These are phyloP conservation scores for Natrix natrix DNA, from an alignment of 2,797 vertebrate genomes.

Conservation along the genomic window DNA sequence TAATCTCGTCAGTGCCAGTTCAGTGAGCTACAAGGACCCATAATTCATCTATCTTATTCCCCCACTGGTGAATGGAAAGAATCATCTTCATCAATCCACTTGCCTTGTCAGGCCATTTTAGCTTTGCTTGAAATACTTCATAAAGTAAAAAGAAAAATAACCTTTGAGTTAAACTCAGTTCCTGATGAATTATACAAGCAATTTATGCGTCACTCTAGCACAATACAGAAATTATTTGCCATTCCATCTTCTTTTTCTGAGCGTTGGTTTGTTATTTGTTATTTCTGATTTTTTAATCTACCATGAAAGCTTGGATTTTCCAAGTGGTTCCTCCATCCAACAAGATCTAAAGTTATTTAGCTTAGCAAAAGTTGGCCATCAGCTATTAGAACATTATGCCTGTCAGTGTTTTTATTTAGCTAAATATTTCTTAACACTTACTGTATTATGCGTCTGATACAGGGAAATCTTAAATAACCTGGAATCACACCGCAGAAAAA, in stretches of 20 bases:
- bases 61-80: neutral
- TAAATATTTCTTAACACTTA: neutral
- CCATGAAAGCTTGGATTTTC: neutral
- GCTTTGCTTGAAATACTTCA: neutral
- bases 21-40: neutral
- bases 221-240: neutral
- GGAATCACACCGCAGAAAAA: neutral
- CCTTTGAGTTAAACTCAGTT: neutral
- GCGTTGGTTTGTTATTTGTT: neutral
- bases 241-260: neutral
- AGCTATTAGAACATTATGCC: neutral
- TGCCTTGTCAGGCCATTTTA: neutral
- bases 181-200: neutral
- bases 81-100: neutral
- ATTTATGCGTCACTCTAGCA: neutral
- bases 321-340: neutral
- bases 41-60: neutral
- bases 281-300: neutral
- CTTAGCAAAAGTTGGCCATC: neutral
- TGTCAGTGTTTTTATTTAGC: neutral
- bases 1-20: neutral
- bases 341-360: neutral
- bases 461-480: neutral
- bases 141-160: neutral
- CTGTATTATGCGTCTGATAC: neutral